These are phyloP conservation scores for Rhegmatorhina hoffmannsi DNA, from an alignment of 2,113 vertebrate genomes.

Conservation along the genomic window DNA sequence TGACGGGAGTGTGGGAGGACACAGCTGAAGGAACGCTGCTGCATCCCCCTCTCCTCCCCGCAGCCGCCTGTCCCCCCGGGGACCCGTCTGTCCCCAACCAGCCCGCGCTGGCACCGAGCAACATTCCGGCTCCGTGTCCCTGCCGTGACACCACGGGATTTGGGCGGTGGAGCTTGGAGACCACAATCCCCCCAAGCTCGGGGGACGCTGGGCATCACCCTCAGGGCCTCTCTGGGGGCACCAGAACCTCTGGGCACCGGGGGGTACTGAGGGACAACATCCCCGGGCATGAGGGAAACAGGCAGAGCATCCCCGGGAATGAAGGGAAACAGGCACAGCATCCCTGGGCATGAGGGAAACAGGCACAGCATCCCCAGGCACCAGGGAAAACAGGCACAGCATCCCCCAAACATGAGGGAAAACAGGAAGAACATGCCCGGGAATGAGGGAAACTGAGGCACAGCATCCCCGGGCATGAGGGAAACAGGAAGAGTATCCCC, in stretches of 20 bases:
- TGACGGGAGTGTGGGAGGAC: conserved; percentile 28
- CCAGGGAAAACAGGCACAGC: not conserved
- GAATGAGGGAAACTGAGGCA: not conserved
- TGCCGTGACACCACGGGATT: fast-evolving
- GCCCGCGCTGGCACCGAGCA: not conserved
- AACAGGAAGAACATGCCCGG: too few species aligned
- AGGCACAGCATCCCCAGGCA: not conserved
- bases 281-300: too few species aligned
- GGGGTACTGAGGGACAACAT: not conserved
- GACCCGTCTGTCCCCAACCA: conserved; percentile 25
- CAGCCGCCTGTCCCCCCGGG: not conserved
- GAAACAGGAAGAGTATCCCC: not conserved
- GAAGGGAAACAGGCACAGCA: not conserved
- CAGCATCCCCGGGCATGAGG: not conserved
- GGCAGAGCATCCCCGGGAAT: not conserved
- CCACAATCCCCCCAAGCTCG: fast-evolving
- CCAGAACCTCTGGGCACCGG: too few species aligned
- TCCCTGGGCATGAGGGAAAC: not conserved
- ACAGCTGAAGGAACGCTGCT: not conserved
- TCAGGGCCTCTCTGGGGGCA: too few species aligned
- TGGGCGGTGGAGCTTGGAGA: not conserved
- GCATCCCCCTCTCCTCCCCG: not conserved
- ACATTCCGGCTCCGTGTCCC: not conserved
- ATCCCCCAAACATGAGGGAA: not conserved
- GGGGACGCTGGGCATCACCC: fast-evolving